Evolutionary conservation across 2,888 invertebrate species (phyloP).

Genomic region (Apamea monoglypha): DNA sequence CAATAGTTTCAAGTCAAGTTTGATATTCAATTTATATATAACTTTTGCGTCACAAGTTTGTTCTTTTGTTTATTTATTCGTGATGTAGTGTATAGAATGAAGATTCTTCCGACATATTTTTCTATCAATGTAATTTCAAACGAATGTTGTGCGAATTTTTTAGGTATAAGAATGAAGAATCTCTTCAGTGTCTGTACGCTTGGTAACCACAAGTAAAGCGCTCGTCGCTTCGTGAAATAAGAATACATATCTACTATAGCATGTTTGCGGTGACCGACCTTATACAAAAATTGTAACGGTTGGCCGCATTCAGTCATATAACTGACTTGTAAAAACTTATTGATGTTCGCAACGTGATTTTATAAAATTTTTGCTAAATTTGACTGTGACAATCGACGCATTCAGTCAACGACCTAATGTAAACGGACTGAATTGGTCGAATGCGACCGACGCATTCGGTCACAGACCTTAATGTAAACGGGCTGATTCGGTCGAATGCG

Average conservation of each 20-base stretch:
- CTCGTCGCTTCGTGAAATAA: too few species aligned
- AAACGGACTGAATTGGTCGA: background rate
- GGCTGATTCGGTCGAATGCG: background rate
- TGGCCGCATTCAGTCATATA: background rate
- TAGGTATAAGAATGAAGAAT: too few species aligned
- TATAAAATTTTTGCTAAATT: background rate
- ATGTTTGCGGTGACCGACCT: too few species aligned
- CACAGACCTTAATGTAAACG: background rate
- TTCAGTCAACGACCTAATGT: background rate
- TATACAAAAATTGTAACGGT: background rate
- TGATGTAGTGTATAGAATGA: background rate
- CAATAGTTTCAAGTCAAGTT: conserved; percentile 12
- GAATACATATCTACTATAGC: too few species aligned
- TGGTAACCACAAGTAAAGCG: too few species aligned
- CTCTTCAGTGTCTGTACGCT: too few species aligned
- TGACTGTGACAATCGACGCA: background rate
- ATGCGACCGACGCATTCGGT: background rate
- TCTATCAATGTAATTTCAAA: background rate
- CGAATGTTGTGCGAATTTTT: too few species aligned
- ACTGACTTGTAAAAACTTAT: background rate
- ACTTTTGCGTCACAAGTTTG: background rate
- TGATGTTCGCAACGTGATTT: background rate
- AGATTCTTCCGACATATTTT: background rate
- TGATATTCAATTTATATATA: conserved; percentile 1
- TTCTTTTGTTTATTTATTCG: background rate